These are phyloP conservation scores for Crenuchus spilurus DNA, from an alignment of 2,797 vertebrate species.

Conservation along the genomic window DNA sequence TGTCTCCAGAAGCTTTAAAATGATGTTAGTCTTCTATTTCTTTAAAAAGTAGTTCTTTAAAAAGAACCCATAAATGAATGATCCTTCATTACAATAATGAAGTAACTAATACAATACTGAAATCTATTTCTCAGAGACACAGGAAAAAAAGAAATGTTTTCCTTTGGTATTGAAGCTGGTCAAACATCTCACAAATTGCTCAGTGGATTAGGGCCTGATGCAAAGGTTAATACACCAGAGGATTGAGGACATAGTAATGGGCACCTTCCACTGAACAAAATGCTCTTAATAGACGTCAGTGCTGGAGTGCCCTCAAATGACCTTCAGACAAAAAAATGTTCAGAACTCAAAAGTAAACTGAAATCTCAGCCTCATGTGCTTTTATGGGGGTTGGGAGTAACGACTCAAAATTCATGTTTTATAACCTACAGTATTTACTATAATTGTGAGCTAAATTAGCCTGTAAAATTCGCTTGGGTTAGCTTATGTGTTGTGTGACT, in stretches of 20 bases:
- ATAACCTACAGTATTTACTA: conserved; percentile 3
- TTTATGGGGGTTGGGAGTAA: neutral
- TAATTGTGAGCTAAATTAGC: neutral
- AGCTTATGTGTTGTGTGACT: neutral
- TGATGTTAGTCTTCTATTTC: too few species aligned
- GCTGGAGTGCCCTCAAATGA: conserved; percentile 15
- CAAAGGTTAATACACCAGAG: conserved; percentile 17
- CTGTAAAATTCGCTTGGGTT: neutral
- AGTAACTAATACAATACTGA: too few species aligned
- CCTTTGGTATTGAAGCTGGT: too few species aligned
- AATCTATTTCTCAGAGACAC: too few species aligned
- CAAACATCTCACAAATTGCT: conserved; percentile 5
- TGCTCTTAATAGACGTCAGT: conserved; percentile 13
- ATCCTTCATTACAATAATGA: too few species aligned
- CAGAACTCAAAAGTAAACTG: conserved; percentile 5
- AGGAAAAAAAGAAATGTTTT: too few species aligned
- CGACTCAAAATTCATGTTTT: neutral
- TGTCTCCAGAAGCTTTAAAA: too few species aligned
- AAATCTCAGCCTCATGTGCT: neutral
- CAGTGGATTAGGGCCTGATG: conserved; percentile 40
- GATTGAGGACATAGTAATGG: conserved; percentile 33
- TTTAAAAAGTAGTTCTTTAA: too few species aligned
- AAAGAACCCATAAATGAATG: too few species aligned
- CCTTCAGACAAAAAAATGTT: conserved; percentile 1
- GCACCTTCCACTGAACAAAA: conserved; percentile 28